Percentiles rank a stretch among this genome's conserved stretches.
Conservation (phyloP, 2,113 vertebrate species). For the Bos javanicus region DNA sequence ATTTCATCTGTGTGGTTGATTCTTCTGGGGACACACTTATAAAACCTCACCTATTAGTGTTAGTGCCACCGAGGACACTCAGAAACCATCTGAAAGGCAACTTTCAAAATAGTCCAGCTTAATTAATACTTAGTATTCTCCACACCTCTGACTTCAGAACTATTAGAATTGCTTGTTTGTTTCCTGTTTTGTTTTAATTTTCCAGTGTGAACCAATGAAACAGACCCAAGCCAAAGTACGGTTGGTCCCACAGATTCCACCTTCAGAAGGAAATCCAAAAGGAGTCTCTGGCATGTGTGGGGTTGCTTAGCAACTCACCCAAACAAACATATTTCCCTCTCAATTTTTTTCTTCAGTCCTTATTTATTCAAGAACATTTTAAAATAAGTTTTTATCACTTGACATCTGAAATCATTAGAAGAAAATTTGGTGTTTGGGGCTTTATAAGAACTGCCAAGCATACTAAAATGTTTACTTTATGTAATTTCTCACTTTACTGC, state of each 20-base stretch:
- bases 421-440: conserved; percentile 12
- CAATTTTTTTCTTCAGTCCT: not conserved
- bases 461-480: not conserved
- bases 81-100: not conserved
- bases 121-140: not conserved
- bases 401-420: conserved; percentile 55
- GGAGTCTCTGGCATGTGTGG: conserved; percentile 22
- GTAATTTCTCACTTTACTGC: not conserved
- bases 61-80: not conserved
- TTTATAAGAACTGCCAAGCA: not conserved
- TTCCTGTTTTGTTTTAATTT: conserved; percentile 39
- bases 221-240: not conserved
- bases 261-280: conserved; percentile 47
- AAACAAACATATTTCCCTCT: conserved; percentile 56
- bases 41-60: not conserved
- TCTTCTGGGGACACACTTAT: not conserved
- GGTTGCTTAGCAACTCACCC: conserved; percentile 65
- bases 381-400: conserved; percentile 49
- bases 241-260: not conserved
- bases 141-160: not conserved
- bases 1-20: not conserved
- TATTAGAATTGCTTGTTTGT: not conserved
- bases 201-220: not conserved
- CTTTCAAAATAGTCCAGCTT: not conserved
- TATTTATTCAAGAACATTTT: conserved; percentile 57